These are phyloP conservation scores for Eurosta solidaginis DNA, from an alignment of 1,140 invertebrate species.

Conservation along the genomic window DNA sequence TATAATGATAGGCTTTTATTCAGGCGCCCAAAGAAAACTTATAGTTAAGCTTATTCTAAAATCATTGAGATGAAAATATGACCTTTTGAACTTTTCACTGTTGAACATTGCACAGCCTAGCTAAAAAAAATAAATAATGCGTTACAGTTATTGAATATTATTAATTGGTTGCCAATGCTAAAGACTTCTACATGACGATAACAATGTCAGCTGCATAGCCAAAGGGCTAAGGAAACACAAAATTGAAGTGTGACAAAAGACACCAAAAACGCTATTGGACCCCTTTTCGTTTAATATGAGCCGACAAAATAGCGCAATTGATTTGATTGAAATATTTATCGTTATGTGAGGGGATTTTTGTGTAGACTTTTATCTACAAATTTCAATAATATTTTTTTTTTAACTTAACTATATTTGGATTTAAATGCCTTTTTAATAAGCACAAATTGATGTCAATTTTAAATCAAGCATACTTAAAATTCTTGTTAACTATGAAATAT, in stretches of 20 bases:
- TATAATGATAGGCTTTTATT: no score
- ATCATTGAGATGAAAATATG: not conserved
- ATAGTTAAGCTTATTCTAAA: not conserved
- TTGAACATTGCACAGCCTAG: not conserved
- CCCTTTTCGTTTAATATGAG: not conserved
- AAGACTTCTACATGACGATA: not conserved
- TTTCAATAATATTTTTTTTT: not conserved
- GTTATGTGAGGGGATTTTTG: not conserved
- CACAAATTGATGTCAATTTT: slow-evolving; percentile 10
- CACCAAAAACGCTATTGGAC: no score
- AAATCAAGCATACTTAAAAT: not conserved
- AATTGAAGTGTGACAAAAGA: not conserved
- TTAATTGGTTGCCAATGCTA: slow-evolving; percentile 18
- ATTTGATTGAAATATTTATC: not conserved
- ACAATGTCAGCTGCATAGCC: not conserved
- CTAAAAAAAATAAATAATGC: not conserved
- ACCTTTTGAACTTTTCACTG: not conserved
- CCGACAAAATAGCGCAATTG: not conserved
- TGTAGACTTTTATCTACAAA: not conserved
- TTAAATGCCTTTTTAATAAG: slow-evolving; percentile 8
- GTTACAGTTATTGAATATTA: slow-evolving; percentile 23
- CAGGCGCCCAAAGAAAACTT: no score
- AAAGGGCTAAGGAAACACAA: not conserved
- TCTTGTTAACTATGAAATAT: not conserved
- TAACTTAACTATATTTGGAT: not conserved